These are phyloP conservation scores for Alaudala cheleensis DNA, from an alignment of 2,113 vertebrate species.

Conservation along the genomic window DNA sequence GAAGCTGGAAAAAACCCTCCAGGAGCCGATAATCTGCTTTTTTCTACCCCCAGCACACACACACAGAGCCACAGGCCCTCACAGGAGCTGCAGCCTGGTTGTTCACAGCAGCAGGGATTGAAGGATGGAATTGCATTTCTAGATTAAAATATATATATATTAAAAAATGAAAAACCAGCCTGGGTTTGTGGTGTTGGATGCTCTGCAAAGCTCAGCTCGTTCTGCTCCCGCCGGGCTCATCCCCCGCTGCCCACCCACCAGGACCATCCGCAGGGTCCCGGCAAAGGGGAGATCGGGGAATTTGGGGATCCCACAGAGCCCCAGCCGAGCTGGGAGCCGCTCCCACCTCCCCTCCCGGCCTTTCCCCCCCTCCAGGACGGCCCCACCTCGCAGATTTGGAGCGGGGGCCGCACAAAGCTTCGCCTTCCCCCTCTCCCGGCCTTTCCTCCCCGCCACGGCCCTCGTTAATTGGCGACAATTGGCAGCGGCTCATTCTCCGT, in stretches of 20 bases:
- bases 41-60: not conserved
- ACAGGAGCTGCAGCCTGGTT: not conserved
- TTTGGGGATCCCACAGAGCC: not conserved
- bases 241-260: not conserved
- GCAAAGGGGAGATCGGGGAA: fast-evolving
- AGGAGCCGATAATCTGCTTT: not conserved
- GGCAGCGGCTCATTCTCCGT: not conserved
- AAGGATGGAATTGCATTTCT: not conserved
- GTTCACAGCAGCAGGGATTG: not conserved
- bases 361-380: not conserved
- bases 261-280: fast-evolving
- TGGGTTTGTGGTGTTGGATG: not conserved
- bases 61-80: not conserved
- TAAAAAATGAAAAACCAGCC: not conserved
- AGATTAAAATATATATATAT: no score
- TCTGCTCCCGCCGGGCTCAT: not conserved
- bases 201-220: not conserved
- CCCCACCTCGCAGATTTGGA: not conserved
- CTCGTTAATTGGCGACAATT: conserved; percentile 44
- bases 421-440: not conserved
- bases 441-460: not conserved
- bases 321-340: not conserved
- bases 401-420: not conserved
- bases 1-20: not conserved
- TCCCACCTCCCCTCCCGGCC: not conserved